Evolutionary conservation across 2,113 vertebrate genomes (phyloP).

Genomic region (Anser brachyrhynchus): DNA sequence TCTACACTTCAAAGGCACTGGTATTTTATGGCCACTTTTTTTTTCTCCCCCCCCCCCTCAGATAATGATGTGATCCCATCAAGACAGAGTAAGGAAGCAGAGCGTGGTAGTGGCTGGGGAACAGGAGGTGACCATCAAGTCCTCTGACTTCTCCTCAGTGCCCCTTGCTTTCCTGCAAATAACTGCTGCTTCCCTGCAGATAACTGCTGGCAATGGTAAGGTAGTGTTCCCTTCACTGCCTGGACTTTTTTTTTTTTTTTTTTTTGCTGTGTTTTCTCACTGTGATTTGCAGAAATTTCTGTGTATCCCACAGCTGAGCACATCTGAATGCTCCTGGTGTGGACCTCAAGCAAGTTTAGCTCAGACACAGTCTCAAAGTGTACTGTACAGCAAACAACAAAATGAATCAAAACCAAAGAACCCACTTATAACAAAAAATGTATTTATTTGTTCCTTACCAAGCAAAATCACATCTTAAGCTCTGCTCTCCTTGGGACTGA

Average conservation of each 20-base stretch:
- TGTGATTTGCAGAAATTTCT: not conserved
- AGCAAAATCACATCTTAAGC: not conserved
- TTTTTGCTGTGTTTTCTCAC: not conserved
- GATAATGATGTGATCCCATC: conserved; percentile 1
- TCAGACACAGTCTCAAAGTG: not conserved
- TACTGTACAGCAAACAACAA: not conserved
- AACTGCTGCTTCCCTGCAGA: not conserved
- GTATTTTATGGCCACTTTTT: conserved; percentile 9
- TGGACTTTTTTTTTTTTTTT: not conserved
- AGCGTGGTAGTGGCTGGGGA: not conserved
- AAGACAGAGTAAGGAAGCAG: not conserved
- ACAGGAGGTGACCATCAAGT: not conserved
- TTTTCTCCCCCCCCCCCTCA: not conserved
- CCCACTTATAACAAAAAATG: not conserved
- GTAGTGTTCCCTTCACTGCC: not conserved
- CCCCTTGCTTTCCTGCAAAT: not conserved
- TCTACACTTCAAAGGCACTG: conserved; percentile 43
- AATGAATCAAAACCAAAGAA: not conserved
- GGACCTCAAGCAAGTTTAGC: not conserved
- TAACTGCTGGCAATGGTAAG: not conserved
- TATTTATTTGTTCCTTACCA: not conserved
- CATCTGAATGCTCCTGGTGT: not conserved
- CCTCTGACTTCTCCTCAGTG: not conserved
- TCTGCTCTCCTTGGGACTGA: not conserved
- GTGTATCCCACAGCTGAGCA: not conserved